Evolutionary conservation across 2,888 invertebrate species (phyloP).

Genomic region (Gandaritis pyraliata): DNA sequence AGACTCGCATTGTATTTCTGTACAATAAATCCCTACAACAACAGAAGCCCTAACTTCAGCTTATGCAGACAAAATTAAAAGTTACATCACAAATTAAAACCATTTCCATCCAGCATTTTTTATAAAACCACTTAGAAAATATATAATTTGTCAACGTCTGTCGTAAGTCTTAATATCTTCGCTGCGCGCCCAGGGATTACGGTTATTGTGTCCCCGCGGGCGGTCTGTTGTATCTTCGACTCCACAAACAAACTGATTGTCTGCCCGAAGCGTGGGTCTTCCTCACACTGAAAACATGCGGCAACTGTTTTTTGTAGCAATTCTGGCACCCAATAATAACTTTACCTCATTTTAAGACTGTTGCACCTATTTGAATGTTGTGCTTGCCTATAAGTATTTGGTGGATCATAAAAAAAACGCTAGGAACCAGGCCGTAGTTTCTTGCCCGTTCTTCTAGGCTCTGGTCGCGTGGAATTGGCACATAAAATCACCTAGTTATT

Average conservation of each 20-base stretch:
- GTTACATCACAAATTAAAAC: neutral
- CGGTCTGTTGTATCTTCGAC: conserved; percentile 66
- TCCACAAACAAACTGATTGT: conserved; percentile 78
- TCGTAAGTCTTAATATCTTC: conserved; percentile 47
- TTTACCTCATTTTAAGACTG: too few species aligned
- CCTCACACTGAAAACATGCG: conserved; percentile 1
- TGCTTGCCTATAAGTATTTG: too few species aligned
- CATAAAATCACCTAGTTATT: too few species aligned
- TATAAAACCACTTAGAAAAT: conserved; percentile 40
- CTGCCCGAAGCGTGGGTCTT: conserved; percentile 38
- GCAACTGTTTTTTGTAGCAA: neutral
- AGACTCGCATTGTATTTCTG: too few species aligned
- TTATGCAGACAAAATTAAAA: too few species aligned
- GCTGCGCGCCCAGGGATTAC: conserved; percentile 67
- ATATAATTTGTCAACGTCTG: conserved; percentile 47
- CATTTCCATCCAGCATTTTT: conserved; percentile 14
- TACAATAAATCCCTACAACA: too few species aligned
- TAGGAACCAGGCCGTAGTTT: too few species aligned
- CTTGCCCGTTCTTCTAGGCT: too few species aligned
- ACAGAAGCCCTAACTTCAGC: too few species aligned
- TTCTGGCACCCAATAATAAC: neutral
- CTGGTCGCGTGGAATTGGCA: too few species aligned
- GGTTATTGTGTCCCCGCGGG: conserved; percentile 76
- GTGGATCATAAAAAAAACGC: too few species aligned
- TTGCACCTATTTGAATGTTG: too few species aligned